Percentiles rank a stretch among this genome's conserved stretches.
phyloP scores from a whole-genome alignment of 2,888 invertebrate genomes.

The Choristoneura rosaceana region DNA sequence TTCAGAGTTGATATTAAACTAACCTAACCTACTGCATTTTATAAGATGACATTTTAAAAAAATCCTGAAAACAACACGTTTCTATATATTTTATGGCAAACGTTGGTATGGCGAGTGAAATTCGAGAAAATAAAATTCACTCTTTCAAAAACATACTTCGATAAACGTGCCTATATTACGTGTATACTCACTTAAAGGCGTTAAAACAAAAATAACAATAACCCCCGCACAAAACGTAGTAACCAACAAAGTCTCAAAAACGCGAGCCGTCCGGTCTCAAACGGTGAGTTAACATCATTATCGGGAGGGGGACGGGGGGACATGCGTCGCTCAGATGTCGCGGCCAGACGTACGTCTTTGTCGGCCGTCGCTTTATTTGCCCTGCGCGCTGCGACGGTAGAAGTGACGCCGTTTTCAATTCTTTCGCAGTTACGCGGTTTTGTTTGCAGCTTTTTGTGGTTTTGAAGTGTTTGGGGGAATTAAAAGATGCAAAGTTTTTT shows the following conservation, averaged over 20 bases:
- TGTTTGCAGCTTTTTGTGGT: constrained; percentile 36
- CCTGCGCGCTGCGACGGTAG: constrained; percentile 74
- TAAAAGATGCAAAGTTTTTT: not conserved
- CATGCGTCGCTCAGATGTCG: constrained; percentile 85
- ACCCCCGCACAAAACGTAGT: constrained; percentile 16
- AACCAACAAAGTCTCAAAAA: constrained; percentile 69
- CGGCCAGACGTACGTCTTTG: constrained; percentile 84
- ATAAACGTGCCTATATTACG: too few species aligned
- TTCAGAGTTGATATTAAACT: too few species aligned
- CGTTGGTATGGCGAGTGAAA: too few species aligned
- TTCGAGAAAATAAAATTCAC: too few species aligned
- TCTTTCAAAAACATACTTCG: too few species aligned
- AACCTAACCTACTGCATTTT: too few species aligned
- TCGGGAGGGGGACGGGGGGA: constrained; percentile 66
- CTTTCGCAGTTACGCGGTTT: constrained; percentile 45
- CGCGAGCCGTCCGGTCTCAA: constrained; percentile 76
- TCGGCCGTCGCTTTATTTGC: constrained; percentile 83
- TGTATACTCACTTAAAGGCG: too few species aligned
- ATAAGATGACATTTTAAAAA: too few species aligned
- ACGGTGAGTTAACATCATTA: constrained; percentile 84
- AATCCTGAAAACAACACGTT: too few species aligned
- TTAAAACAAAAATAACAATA: not conserved
- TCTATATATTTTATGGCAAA: too few species aligned
- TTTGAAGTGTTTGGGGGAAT: constrained; percentile 26
- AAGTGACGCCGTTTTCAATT: constrained; percentile 68